Evolutionary conservation across 2,113 vertebrate genomes (phyloP).

Genomic region (Athene cunicularia): DNA sequence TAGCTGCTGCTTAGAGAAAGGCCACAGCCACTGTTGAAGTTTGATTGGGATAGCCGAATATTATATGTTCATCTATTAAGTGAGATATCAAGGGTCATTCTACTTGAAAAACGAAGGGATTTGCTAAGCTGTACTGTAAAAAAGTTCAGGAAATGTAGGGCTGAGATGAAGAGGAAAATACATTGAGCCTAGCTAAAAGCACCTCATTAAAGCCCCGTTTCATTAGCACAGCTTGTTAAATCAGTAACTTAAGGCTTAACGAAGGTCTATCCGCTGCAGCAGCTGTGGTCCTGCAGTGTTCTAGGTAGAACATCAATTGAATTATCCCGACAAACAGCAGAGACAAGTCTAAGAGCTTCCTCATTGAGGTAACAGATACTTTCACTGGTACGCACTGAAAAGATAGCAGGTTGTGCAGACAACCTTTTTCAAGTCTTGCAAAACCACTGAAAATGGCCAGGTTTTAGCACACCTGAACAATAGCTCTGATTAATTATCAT

Average conservation of each 20-base stretch:
- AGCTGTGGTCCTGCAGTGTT: slow-evolving; percentile 46
- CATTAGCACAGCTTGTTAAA: slow-evolving; percentile 51
- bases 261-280: slow-evolving; percentile 9
- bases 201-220: slow-evolving; percentile 25
- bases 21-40: not conserved
- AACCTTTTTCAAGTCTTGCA: not conserved
- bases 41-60: not conserved
- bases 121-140: not conserved
- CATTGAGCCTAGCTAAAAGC: not conserved
- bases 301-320: slow-evolving; percentile 47
- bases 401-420: not conserved
- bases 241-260: slow-evolving; percentile 21
- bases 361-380: not conserved
- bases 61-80: not conserved
- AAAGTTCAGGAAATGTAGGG: not conserved
- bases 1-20: not conserved
- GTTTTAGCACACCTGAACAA: slow-evolving; percentile 3
- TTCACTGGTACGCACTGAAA: not conserved
- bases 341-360: not conserved
- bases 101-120: not conserved
- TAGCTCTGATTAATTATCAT: not conserved
- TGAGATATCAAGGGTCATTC: not conserved
- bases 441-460: not conserved
- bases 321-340: slow-evolving; percentile 15
- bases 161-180: slow-evolving; percentile 27